Evolutionary conservation across 2,113 vertebrate species (phyloP).

Genomic region (Catagonus wagneri): DNA sequence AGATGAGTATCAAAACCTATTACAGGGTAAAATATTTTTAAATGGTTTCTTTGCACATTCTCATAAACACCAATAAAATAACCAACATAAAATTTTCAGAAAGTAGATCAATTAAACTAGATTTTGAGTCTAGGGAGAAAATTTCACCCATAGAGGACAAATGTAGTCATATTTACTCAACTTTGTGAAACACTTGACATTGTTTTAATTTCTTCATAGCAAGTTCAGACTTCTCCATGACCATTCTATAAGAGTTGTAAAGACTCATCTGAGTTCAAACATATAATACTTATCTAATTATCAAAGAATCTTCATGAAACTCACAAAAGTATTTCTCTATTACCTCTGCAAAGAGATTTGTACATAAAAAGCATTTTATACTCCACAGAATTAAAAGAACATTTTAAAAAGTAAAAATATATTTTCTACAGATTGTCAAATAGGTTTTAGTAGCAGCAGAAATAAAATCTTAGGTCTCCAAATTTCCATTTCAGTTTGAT

Average conservation of each 20-base stretch:
- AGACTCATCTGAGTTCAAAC: neutral
- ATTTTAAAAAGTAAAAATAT: neutral
- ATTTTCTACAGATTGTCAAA: neutral
- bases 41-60: neutral
- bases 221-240: neutral
- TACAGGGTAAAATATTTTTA: neutral
- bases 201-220: constrained; percentile 40
- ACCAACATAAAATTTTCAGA: neutral
- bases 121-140: constrained; percentile 8
- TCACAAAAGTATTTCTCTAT: neutral
- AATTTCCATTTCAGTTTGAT: constrained; percentile 13
- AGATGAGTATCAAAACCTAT: neutral
- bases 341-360: neutral
- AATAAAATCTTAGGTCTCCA: constrained; percentile 20
- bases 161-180: neutral
- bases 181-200: neutral
- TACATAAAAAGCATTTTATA: neutral
- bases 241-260: neutral
- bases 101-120: neutral
- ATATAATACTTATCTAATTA: neutral
- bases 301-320: neutral
- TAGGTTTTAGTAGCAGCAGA: neutral
- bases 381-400: neutral
- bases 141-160: neutral
- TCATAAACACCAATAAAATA: neutral